These are phyloP conservation scores for Platichthys stellatus DNA, from an alignment of 2,113 vertebrate species.

Conservation along the genomic window DNA sequence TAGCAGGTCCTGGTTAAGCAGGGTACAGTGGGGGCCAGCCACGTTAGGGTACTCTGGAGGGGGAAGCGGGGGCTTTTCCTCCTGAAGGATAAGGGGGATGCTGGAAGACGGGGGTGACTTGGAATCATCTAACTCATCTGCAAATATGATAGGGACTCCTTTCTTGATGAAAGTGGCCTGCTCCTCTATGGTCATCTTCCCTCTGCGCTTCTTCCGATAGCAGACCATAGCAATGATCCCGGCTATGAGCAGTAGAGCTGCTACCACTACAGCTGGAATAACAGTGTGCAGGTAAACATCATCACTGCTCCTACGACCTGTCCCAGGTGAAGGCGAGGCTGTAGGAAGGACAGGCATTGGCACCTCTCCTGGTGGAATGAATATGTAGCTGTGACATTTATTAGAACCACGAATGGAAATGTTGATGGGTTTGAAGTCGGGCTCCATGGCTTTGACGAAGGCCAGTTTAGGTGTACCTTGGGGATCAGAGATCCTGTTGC, in stretches of 20 bases:
- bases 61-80: slow-evolving; percentile 95
- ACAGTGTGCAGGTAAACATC: slow-evolving; percentile 96
- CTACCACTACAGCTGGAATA: slow-evolving; percentile 95
- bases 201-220: slow-evolving; percentile 95
- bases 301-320: slow-evolving; percentile 88
- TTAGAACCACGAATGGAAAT: slow-evolving; percentile 86
- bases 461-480: slow-evolving; percentile 82
- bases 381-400: slow-evolving; percentile 88
- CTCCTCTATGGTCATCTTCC: slow-evolving; percentile 95
- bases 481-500: slow-evolving; percentile 87
- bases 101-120: slow-evolving; percentile 96
- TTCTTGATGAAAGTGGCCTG: slow-evolving; percentile 99
- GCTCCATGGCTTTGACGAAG: slow-evolving; percentile 89
- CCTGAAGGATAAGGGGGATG: slow-evolving; percentile 96
- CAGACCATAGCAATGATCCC: slow-evolving; percentile 97
- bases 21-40: slow-evolving; percentile 90
- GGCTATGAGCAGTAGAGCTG: slow-evolving; percentile 92
- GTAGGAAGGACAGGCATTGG: slow-evolving; percentile 69
- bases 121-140: slow-evolving; percentile 95
- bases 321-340: slow-evolving; percentile 81
- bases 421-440: slow-evolving; percentile 90
- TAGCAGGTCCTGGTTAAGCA: slow-evolving; percentile 91
- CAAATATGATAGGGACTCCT: slow-evolving; percentile 97
- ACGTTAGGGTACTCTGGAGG: slow-evolving; percentile 95
- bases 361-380: slow-evolving; percentile 84